Base-by-base conservation (phyloP, 2,888 invertebrate species). In the Matsumyia berberina region DNA sequence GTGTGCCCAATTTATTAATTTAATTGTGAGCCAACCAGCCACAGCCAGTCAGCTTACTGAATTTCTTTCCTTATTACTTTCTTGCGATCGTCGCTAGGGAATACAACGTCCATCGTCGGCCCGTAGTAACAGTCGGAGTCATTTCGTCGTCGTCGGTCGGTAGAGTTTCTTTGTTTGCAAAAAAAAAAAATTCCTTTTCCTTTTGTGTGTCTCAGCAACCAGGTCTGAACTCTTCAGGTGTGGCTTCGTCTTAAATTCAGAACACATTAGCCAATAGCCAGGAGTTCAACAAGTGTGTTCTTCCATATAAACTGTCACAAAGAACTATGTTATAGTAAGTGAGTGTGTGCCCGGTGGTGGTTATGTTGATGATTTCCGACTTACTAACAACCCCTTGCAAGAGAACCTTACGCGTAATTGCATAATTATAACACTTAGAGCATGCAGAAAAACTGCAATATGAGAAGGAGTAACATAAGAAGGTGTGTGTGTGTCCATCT, bases 1-100 rank as follows among this genome's bases (percentile, higher is more conserved):
- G 85, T 85, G 85, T 80, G 79, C 85, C 85, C 85, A 85, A 85
- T 85, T 85, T 85, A 85, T 85, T 85, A 85, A 85, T 85, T 85
- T 80, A 85, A 85, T 85, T 85, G 80, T 85, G 70, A 42, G 58
- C 66, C 69, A 67, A 35, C 46, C 67, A 42, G 35, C 37, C 19
- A 19, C 29, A 42, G 57, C 31, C 60, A 51, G 35, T 11, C 39
- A 60, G 49, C 62, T 39, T 64, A 73, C 62, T 79, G 67, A 79
- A 83, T 83, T 83, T 83, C 82, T 78, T 83, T 83, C 79, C 69
- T 79, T 72, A 83, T 79, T 83, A 79, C 83, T 83, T 79, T 79
- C 83, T 83, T 83, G 79, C 79, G 83, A 83, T 74, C 83, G 73
- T 62, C 73, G 79, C 79, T 69, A 73, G 79, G 70, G 73, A 33